Percentiles rank a stretch among this genome's conserved stretches.
phyloP scores from a whole-genome alignment of 2,113 vertebrate species.

The Centropristis striata region DNA sequence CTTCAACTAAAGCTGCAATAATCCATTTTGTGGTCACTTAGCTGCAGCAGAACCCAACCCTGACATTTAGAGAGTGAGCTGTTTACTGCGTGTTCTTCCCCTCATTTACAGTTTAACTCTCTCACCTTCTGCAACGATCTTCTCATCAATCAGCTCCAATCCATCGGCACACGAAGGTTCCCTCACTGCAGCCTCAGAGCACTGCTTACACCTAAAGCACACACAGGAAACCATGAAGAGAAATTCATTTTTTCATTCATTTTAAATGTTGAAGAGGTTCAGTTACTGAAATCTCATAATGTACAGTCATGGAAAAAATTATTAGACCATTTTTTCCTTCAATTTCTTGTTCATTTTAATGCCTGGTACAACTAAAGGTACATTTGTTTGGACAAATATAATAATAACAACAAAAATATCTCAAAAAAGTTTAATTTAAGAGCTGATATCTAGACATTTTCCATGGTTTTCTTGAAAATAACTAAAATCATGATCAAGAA shows the following conservation, averaged over 20 bases:
- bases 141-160: conserved; percentile 62
- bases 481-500: too few relatives aligned
- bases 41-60: background rate
- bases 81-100: background rate
- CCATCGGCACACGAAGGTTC: conserved; percentile 49
- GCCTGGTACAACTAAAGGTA: too few relatives aligned
- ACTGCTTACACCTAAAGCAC: conserved; percentile 78
- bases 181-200: conserved; percentile 62
- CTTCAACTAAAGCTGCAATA: background rate
- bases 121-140: conserved; percentile 77
- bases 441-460: too few relatives aligned
- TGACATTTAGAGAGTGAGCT: background rate
- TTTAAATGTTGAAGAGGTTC: too few relatives aligned
- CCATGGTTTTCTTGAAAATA: too few relatives aligned
- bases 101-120: background rate
- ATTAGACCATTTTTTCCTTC: too few relatives aligned
- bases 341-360: too few relatives aligned
- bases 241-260: background rate
- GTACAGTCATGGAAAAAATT: too few relatives aligned
- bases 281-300: too few relatives aligned
- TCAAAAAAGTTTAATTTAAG: too few relatives aligned
- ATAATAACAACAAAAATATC: too few relatives aligned
- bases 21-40: background rate
- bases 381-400: too few relatives aligned
- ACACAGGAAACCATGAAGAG: background rate